Percentiles rank a stretch among this genome's conserved stretches.
These are phyloP conservation scores for Dufourea novaeangliae DNA, from an alignment of 1,140 invertebrate genomes.

Conservation along the genomic window DNA sequence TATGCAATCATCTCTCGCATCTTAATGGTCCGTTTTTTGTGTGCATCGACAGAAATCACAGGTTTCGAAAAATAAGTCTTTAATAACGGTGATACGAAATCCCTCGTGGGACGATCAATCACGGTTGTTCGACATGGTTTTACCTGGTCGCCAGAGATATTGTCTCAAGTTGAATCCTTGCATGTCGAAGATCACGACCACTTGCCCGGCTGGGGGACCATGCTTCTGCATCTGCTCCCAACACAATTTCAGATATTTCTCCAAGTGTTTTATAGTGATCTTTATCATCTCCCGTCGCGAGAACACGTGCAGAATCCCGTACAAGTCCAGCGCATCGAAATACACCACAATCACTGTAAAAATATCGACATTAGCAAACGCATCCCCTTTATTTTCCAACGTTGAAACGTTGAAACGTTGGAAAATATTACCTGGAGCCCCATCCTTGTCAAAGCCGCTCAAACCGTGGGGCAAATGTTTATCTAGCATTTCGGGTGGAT, in stretches of 20 bases:
- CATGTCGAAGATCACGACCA: conserved; percentile 92
- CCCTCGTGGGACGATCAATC: not conserved
- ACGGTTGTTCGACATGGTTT: not conserved
- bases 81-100: not conserved
- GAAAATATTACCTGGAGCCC: conserved; percentile 86
- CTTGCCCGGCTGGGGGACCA: conserved; percentile 84
- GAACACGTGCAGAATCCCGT: conserved; percentile 90
- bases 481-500: conserved; percentile 86
- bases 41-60: not conserved
- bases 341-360: conserved; percentile 87
- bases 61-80: not conserved
- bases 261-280: conserved; percentile 85
- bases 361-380: conserved; percentile 17
- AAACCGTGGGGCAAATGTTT: conserved; percentile 90
- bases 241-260: conserved; percentile 84
- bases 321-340: conserved; percentile 88
- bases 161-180: conserved; percentile 91
- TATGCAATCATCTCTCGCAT: not conserved
- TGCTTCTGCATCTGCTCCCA: conserved; percentile 84
- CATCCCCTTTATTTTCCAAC: not conserved
- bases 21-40: conserved; percentile 1
- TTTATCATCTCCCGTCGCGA: conserved; percentile 88
- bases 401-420: not conserved
- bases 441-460: conserved; percentile 91
- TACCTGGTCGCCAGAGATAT: conserved; percentile 93